Evolutionary conservation across 2,888 invertebrate genomes (phyloP).

Genomic region (Cheilosia soror): DNA sequence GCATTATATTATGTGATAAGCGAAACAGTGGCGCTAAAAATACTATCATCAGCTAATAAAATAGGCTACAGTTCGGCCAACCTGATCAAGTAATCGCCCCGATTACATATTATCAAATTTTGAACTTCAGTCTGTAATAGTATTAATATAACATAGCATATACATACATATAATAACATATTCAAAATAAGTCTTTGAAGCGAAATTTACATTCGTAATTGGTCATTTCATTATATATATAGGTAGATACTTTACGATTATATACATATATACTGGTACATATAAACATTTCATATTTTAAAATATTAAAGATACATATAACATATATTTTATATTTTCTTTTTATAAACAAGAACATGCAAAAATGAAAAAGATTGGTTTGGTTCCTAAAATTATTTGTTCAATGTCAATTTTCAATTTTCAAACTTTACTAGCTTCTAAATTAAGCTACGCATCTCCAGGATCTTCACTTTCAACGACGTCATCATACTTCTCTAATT

Average conservation of each 20-base stretch:
- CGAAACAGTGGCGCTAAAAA: background rate
- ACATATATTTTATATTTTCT: background rate
- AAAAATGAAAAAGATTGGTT: background rate
- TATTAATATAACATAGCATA: background rate
- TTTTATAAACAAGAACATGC: background rate
- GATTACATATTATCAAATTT: background rate
- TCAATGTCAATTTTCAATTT: background rate
- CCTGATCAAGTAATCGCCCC: conserved; percentile 25
- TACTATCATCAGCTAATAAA: background rate
- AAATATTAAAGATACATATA: background rate
- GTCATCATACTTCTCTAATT: background rate
- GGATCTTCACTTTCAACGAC: background rate
- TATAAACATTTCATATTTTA: background rate
- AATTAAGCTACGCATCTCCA: background rate
- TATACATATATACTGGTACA: background rate
- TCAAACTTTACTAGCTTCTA: background rate
- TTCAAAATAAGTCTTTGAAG: background rate
- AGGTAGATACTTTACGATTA: background rate
- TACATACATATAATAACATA: background rate
- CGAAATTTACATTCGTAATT: background rate
- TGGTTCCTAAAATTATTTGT: background rate
- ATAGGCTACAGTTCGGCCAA: conserved; percentile 23
- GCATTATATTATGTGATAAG: background rate
- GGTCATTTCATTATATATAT: too few species aligned
- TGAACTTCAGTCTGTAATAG: background rate